phyloP scores from a whole-genome alignment of 2,888 invertebrate species.

The Adela reaumurella region DNA sequence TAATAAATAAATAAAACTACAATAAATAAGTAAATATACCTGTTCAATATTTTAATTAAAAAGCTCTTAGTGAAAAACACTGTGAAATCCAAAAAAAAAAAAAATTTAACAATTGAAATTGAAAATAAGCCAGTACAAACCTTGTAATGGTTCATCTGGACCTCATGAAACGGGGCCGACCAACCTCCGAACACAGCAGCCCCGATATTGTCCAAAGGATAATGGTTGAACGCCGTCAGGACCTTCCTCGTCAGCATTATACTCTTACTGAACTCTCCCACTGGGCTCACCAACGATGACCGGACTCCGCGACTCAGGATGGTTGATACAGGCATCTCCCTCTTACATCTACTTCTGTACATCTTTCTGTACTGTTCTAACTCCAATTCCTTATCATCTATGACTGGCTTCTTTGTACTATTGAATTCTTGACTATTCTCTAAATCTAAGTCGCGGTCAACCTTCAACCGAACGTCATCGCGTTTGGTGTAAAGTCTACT shows the following conservation, averaged over 20 bases:
- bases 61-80: too few species aligned
- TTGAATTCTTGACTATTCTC: too few species aligned
- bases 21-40: too few species aligned
- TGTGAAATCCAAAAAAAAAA: too few species aligned
- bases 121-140: conserved; percentile 24
- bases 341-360: conserved; percentile 28
- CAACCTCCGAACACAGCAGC: conserved; percentile 51
- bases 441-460: conserved; percentile 5
- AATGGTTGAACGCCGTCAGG: conserved; percentile 73
- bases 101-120: too few species aligned
- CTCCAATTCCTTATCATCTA: conserved; percentile 21
- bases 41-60: too few species aligned
- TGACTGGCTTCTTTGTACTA: conserved; percentile 25
- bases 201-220: conserved; percentile 60
- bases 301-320: conserved; percentile 48
- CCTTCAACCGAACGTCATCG: conserved; percentile 37
- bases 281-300: conserved; percentile 56
- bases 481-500: conserved; percentile 36
- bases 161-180: conserved; percentile 55
- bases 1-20: too few species aligned
- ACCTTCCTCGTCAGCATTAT: conserved; percentile 63
- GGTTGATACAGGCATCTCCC: conserved; percentile 30
- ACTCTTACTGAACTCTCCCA: conserved; percentile 68
- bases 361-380: conserved; percentile 16
- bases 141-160: conserved; percentile 68